Evolutionary conservation across 2,888 invertebrate genomes (phyloP).

Genomic region (Cabera pusaria): DNA sequence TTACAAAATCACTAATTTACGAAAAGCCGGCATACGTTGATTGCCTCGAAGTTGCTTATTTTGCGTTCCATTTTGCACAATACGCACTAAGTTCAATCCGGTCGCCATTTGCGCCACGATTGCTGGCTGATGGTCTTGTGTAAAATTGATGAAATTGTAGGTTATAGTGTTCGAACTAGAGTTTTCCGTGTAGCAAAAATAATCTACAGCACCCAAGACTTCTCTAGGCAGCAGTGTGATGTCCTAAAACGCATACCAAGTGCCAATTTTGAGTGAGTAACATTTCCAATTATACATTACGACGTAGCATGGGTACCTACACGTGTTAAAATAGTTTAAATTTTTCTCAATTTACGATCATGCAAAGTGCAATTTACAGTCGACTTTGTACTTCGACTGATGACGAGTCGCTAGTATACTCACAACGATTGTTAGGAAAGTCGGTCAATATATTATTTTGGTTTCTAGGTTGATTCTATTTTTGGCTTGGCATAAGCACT

Average conservation of each 20-base stretch:
- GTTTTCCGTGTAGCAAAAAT: constrained; percentile 57
- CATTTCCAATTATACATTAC: constrained; percentile 41
- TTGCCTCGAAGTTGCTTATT: constrained; percentile 58
- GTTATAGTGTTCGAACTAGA: constrained; percentile 70
- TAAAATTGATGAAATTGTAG: constrained; percentile 62
- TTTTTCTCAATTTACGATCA: constrained; percentile 53
- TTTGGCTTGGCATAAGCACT: constrained; percentile 53
- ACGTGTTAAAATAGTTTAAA: constrained; percentile 59
- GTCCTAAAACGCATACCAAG: constrained; percentile 44
- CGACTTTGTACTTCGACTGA: constrained; percentile 46
- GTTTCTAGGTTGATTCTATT: constrained; percentile 67
- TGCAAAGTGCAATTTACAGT: constrained; percentile 41
- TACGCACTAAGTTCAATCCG: constrained; percentile 59
- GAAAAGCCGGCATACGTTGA: constrained; percentile 50
- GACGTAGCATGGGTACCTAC: constrained; percentile 50
- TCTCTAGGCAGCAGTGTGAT: constrained; percentile 16
- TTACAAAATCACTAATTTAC: constrained; percentile 22
- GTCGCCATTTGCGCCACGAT: constrained; percentile 84
- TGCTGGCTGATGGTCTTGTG: constrained; percentile 61
- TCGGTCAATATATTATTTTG: constrained; percentile 57
- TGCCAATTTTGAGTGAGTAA: constrained; percentile 63
- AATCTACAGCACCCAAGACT: constrained; percentile 14
- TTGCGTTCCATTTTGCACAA: constrained; percentile 44
- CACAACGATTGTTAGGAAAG: constrained; percentile 36
- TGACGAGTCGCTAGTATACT: constrained; percentile 32